Evolutionary conservation across 2,888 invertebrate genomes (phyloP).

Genomic region (Hofmannophila pseudospretella): DNA sequence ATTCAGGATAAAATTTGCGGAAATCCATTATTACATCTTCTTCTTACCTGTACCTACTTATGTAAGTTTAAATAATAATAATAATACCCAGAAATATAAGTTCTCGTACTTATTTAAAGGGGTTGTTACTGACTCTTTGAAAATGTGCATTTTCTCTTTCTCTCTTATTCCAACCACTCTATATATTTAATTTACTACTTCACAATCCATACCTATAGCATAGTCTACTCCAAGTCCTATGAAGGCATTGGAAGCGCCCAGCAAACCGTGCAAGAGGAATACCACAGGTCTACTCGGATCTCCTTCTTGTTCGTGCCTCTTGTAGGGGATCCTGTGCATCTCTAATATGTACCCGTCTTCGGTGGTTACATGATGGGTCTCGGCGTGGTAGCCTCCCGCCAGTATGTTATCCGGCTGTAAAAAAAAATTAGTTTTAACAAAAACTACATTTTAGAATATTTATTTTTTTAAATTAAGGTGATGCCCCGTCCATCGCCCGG

Average conservation of each 20-base stretch:
- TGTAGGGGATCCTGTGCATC: slow-evolving; percentile 33
- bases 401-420: slow-evolving; percentile 27
- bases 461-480: neutral
- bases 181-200: too few species aligned
- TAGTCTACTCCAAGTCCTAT: slow-evolving; percentile 20
- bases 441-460: too few species aligned
- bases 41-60: too few species aligned
- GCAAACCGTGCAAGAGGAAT: slow-evolving; percentile 33
- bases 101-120: too few species aligned
- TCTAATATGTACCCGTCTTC: slow-evolving; percentile 35
- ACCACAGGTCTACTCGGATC: slow-evolving; percentile 23
- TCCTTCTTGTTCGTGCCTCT: slow-evolving; percentile 13
- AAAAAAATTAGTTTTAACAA: slow-evolving; percentile 1
- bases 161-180: too few species aligned
- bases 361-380: slow-evolving; percentile 27
- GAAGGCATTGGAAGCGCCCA: slow-evolving; percentile 23
- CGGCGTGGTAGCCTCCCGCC: slow-evolving; percentile 26
- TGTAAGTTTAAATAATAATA: too few species aligned
- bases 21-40: too few species aligned
- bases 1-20: too few species aligned
- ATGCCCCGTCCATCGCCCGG: neutral
- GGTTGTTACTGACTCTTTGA: too few species aligned
- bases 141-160: too few species aligned
- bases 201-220: slow-evolving; percentile 28
- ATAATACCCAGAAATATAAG: too few species aligned